Conservation (phyloP, 2,888 invertebrate genomes). For the Amblyjoppa fuscipennis region DNA sequence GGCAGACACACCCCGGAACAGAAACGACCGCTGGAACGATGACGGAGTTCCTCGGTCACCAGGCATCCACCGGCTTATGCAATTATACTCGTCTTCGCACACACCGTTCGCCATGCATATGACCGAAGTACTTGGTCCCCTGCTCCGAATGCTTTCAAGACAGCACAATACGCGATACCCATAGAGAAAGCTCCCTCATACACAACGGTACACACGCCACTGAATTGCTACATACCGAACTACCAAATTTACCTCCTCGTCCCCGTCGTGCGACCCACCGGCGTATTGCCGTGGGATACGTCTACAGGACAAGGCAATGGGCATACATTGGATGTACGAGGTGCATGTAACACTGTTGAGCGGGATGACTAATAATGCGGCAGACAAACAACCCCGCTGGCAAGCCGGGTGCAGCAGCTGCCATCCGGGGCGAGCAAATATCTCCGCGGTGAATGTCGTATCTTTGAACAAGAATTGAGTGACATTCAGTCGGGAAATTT, state of each 20-base stretch:
- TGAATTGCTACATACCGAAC: conserved; percentile 60
- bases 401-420: conserved; percentile 20
- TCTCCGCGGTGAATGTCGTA: conserved; percentile 9
- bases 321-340: conserved; percentile 12
- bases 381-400: conserved; percentile 56
- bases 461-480: conserved; percentile 29
- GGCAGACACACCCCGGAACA: background rate
- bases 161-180: conserved; percentile 43
- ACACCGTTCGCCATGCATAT: conserved; percentile 7
- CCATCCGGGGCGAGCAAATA: conserved; percentile 32
- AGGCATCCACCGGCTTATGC: conserved; percentile 8
- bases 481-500: background rate
- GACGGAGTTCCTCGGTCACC: conserved; percentile 36
- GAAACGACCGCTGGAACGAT: conserved; percentile 12
- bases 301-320: background rate
- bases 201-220: conserved; percentile 52
- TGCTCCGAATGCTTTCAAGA: conserved; percentile 17
- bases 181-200: conserved; percentile 38
- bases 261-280: background rate
- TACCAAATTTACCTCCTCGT: conserved; percentile 25
- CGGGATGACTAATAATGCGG: conserved; percentile 60
- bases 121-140: conserved; percentile 32
- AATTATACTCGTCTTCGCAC: conserved; percentile 16
- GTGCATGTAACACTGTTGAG: conserved; percentile 40
- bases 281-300: conserved; percentile 5